Conservation (phyloP, 2,113 vertebrate species). For the Protomyctophum bolini region DNA sequence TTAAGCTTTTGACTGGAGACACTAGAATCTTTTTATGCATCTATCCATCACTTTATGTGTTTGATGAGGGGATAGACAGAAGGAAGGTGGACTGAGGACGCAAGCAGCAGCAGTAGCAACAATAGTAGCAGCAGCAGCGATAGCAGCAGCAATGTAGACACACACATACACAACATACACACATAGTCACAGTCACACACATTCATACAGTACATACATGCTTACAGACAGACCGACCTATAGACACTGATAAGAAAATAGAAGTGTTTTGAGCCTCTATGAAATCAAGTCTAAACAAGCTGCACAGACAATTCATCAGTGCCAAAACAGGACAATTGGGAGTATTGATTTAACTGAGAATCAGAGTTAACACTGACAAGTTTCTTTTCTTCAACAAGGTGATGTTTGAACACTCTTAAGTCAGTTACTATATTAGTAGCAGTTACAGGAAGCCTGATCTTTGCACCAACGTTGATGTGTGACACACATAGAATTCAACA, state of each 20-base stretch:
- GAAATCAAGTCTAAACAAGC: background rate
- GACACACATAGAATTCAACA: background rate
- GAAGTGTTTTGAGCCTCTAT: too few species aligned
- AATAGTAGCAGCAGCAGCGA: conserved; percentile 68
- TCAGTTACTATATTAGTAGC: background rate
- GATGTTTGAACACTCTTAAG: background rate
- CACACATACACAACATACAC: conserved; percentile 29
- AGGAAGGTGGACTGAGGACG: conserved; percentile 50
- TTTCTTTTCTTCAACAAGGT: background rate
- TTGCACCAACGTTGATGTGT: background rate
- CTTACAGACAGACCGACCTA: background rate
- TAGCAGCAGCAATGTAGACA: conserved; percentile 75
- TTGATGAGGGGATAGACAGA: conserved; percentile 20
- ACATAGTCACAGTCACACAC: background rate
- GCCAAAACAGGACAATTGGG: too few species aligned
- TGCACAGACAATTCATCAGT: too few species aligned
- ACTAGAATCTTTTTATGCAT: conserved; percentile 10
- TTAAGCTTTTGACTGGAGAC: conserved; percentile 54
- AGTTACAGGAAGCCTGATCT: background rate
- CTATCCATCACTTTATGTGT: conserved; percentile 9
- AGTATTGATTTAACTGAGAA: too few species aligned
- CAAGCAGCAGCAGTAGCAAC: conserved; percentile 65
- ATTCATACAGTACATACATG: background rate
- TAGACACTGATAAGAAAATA: background rate
- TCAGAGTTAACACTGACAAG: too few species aligned